Evolutionary conservation across 2,888 invertebrate genomes (phyloP), one percentile per base, ranked within the genome.

Genomic region (Adineta ricciae): DNA sequence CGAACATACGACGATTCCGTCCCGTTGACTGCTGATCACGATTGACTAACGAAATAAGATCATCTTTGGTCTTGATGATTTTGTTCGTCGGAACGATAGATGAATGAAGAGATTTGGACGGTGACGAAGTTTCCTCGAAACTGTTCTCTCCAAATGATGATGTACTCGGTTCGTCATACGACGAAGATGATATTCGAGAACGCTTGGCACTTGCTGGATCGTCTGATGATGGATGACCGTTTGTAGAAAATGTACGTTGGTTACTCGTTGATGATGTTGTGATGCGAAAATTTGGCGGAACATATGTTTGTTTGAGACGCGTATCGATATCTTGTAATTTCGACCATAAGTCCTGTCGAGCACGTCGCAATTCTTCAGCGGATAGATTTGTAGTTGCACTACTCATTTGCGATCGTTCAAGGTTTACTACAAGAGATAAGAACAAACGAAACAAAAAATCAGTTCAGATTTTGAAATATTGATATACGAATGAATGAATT

Each of bases 51-150:
- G 83, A 83, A 36, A 85, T 85, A 32, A 85, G 56, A 73, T 85
- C 85, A 52, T 85, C 85, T 84, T 85, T 85, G 9, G 83, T 84
- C 64, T 85, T 85, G 27, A 85, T 85, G 19, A 84, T 38, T 52
- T 84, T 85, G 21, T 54, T 84, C 8, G 85, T 72, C 19, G 83
- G 49, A 54, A 85, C 78, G 14, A 85, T 83, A 4, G 85, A 85
- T 32, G 85, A 85, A 41, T 85, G 85, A 32, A 85, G 56, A 16
- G 83, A 73, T 82, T 85, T 85, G n/a, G 83, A 73, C 2, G 5
- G 19, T 21, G 46, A 8, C 19, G 73, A 38, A 38, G 78, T n/a
- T 41, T 38, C 38, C 9, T 78, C 41, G 3, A 41, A 24, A n/a
- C 9, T 78, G 41, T 41, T 41, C 41, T 64, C 64, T 41, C n/a